phyloP scores from a whole-genome alignment of 2,113 vertebrate species.

The Ceyx melanurus region DNA sequence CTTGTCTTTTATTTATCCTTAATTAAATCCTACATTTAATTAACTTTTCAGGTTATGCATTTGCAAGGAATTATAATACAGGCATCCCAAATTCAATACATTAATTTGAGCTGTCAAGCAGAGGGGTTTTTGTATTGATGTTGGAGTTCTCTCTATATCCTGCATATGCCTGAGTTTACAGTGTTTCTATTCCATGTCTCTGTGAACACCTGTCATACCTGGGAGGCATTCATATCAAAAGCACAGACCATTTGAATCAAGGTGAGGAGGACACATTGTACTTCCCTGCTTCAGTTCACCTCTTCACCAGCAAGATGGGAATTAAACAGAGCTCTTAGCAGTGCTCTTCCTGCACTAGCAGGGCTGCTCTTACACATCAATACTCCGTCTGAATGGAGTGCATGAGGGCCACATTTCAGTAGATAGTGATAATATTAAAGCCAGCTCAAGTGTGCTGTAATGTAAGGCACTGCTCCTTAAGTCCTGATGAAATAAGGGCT shows the following conservation, averaged over 20 bases:
- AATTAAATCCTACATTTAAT: slow-evolving; percentile 42
- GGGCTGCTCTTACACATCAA: background rate
- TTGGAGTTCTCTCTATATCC: background rate
- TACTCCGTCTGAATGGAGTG: background rate
- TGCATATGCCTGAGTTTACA: background rate
- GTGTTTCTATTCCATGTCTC: slow-evolving; percentile 24
- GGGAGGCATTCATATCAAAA: background rate
- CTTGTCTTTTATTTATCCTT: slow-evolving; percentile 12
- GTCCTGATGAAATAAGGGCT: background rate
- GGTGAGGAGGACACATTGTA: background rate
- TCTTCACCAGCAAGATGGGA: background rate
- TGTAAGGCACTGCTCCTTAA: background rate
- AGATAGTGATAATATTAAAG: background rate
- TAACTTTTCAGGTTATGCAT: slow-evolving; percentile 9
- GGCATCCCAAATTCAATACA: slow-evolving; percentile 41
- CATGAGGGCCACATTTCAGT: background rate
- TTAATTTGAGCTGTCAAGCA: background rate
- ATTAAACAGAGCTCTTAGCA: background rate
- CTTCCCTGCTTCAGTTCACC: background rate
- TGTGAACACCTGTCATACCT: background rate
- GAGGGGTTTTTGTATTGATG: background rate
- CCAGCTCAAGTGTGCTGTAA: background rate
- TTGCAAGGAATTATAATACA: slow-evolving; percentile 56
- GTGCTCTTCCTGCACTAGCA: background rate
- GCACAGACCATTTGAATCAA: background rate